Evolutionary conservation across 2,113 vertebrate genomes (phyloP), one percentile per base, ranked within the genome.

Genomic region (Pungitius pungitius): DNA sequence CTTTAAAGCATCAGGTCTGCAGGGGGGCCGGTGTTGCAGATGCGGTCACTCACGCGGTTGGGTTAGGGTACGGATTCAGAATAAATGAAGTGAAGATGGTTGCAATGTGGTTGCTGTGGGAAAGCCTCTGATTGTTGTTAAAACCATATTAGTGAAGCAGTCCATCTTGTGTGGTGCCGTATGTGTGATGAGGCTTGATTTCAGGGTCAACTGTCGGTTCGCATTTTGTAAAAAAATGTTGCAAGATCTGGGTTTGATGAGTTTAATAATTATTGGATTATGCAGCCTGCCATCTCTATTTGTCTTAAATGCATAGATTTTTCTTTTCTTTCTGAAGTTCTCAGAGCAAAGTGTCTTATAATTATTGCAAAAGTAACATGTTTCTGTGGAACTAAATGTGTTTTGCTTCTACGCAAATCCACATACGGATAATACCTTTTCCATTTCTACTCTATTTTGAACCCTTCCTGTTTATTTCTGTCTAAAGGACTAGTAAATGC

Each of bases 171-270:
- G 47, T 27, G 51, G 24, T 58, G 15, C 22, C 20, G 54, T 18
- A 26, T 37, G 27, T 1, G 33, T 20, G 20, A 7, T 1, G 1
- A 45, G 15, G 43, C 22, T n/a, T 49, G 9, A 22, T n/a, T 49
- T 49, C 20, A 22, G 47, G 20, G 5, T 27, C n/a, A 56, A 24
- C 49, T 56, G 0, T 10, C 42, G 24, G 33, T 43, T 33, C 45
- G 8, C 17, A 2, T 55, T 35, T 26, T 51, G 6, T n/a, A 1
- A 37, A 67, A 26, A 73, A 52, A 45, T 2, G 65, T 47, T 54
- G n/a, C 8, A 69, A 24, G 12, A 39, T 76, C 55, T 70, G 81
- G 63, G n/a, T 80, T 84, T 61, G 18, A 7, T 27, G n/a, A 20
- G 62, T 78, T 83, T 78, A 62, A 35, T 6, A 72, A 75, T 69